phyloP scores from a whole-genome alignment of 2,113 vertebrate genomes.

The Myotis davidii region DNA sequence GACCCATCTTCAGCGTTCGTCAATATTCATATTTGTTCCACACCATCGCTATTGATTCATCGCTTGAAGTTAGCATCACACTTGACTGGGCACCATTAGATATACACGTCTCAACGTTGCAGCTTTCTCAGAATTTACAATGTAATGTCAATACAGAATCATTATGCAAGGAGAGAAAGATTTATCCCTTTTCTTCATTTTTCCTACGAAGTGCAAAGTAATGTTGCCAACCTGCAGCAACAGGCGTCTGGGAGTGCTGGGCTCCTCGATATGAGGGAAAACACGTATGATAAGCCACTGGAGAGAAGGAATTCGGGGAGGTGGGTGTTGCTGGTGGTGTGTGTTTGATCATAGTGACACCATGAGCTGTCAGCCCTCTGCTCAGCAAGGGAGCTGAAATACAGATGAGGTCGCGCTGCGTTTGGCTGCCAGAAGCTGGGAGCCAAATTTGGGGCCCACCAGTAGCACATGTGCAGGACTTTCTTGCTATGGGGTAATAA shows the following conservation, averaged over 20 bases:
- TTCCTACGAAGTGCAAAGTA: neutral
- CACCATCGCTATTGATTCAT: neutral
- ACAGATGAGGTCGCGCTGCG: neutral
- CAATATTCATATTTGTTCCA: neutral
- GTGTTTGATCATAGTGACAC: neutral
- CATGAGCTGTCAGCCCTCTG: neutral
- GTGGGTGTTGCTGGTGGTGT: accelerated
- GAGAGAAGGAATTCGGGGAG: neutral
- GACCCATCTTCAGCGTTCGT: no score
- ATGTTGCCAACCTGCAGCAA: neutral
- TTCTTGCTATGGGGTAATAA: neutral
- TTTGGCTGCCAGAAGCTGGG: neutral
- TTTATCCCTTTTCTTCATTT: neutral
- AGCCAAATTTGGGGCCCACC: neutral
- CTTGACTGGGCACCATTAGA: neutral
- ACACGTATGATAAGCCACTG: neutral
- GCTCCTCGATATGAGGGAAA: neutral
- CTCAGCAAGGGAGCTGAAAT: neutral
- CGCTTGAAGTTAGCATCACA: neutral
- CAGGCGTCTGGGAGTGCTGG: neutral
- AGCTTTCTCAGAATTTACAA: neutral
- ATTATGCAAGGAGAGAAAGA: neutral
- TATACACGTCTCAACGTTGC: neutral
- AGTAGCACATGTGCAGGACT: accelerated
- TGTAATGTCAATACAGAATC: neutral